Evolutionary conservation across 2,797 vertebrate genomes (phyloP), one percentile per base, ranked within the genome.

Genomic region (Takifugu ocellatus): DNA sequence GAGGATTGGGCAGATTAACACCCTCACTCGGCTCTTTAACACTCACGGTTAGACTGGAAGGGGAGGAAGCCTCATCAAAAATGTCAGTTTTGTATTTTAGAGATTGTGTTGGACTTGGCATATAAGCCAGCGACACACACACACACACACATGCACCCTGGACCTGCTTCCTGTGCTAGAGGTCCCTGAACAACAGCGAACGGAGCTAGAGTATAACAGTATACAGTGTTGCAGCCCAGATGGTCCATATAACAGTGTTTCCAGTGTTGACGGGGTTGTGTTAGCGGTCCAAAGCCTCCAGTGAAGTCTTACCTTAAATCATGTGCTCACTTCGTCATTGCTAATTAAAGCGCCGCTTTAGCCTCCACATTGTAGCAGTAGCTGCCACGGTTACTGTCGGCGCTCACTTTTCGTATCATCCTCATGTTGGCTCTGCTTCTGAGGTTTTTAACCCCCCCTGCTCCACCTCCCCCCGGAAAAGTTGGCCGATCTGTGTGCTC

Each of bases 321-420:
- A 43, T 69, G 60, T 58, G 53, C 49, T 71, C 58, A 31, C 57
- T 62, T 48, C 56, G 57, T 62, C 43, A 46, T 49, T 60, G 56
- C 45, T 51, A 63, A 47, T 52, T 49, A 71, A 66, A 63, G 56
- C 61, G 47, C 58, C 59, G 66, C 66, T 56, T 63, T 55, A 48
- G 33, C 48, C 57, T 60, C 66, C 63, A 56, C 49, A 62, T 56
- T 57, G 47, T 49, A 49, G 44, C 54, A 11, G 24, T 25, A 14
- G 67, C 61, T 42, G 49, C 45, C 52, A 24, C 63, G 60, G 57
- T 58, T 66, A 57, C 29, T 57, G 63, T 47, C 59, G 26, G 17
- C 2, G 25, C 63, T 68, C 54, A 46, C 46, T 54, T 55, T 73
- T 66, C 66, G 64, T 78, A 59, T 74, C 51, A 66, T 72, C 64